Evolutionary conservation across 2,888 invertebrate species (phyloP).

Genomic region (Clostera curtula): DNA sequence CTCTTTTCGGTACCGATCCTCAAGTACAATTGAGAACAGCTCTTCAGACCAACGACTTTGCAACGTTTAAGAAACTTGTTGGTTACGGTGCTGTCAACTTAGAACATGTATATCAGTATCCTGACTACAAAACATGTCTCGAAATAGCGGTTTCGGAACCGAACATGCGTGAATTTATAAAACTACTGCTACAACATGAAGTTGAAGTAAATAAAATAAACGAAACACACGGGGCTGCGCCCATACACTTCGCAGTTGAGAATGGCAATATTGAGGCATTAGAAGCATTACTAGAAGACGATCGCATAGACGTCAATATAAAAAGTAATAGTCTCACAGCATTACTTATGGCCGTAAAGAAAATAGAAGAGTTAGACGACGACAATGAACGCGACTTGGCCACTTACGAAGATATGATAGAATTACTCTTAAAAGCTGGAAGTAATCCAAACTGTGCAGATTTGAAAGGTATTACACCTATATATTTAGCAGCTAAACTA

Average conservation of each 20-base stretch:
- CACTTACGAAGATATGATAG: slow-evolving; percentile 64
- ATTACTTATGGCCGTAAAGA: slow-evolving; percentile 66
- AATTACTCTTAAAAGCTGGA: slow-evolving; percentile 69
- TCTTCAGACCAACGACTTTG: slow-evolving; percentile 65
- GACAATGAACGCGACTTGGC: slow-evolving; percentile 55
- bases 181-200: slow-evolving; percentile 73
- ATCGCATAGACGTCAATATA: slow-evolving; percentile 64
- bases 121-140: slow-evolving; percentile 75
- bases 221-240: slow-evolving; percentile 72
- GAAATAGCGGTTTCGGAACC: slow-evolving; percentile 72
- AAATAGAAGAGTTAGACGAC: slow-evolving; percentile 64
- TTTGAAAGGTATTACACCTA: slow-evolving; percentile 68
- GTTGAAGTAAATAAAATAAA: slow-evolving; percentile 77
- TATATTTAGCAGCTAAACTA: slow-evolving; percentile 77
- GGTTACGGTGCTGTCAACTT: slow-evolving; percentile 64
- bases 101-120: slow-evolving; percentile 71
- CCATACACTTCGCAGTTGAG: slow-evolving; percentile 79
- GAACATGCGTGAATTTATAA: slow-evolving; percentile 70
- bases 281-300: slow-evolving; percentile 56
- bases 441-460: slow-evolving; percentile 74
- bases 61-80: slow-evolving; percentile 68
- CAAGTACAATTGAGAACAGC: slow-evolving; percentile 67
- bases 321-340: slow-evolving; percentile 70
- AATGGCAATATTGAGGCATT: slow-evolving; percentile 66
- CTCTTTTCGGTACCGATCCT: slow-evolving; percentile 62